phyloP scores from a whole-genome alignment of 2,113 vertebrate species.

The Orcinus orca region DNA sequence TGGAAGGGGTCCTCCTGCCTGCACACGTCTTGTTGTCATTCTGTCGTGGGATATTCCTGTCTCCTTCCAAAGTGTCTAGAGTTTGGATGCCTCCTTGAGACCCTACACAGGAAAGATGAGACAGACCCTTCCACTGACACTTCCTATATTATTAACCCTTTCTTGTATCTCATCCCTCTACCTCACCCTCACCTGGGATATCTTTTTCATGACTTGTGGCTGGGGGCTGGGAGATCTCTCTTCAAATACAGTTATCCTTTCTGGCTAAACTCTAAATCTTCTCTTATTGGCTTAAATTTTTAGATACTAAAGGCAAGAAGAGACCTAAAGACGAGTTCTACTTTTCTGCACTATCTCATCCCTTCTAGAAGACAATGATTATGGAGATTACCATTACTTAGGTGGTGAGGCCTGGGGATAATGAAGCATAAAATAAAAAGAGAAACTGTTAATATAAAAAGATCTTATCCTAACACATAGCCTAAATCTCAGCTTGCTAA shows the following conservation, averaged over 20 bases:
- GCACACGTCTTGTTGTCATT: not conserved
- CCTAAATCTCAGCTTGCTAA: not conserved
- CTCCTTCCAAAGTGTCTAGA: not conserved
- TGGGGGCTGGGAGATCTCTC: not conserved
- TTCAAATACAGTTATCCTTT: not conserved
- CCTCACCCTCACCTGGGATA: not conserved
- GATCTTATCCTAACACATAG: not conserved
- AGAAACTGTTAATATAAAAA: not conserved
- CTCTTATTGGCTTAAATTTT: not conserved
- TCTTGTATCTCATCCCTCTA: not conserved
- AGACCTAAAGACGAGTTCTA: not conserved
- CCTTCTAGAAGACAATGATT: not conserved
- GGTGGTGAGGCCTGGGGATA: not conserved
- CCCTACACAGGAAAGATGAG: not conserved
- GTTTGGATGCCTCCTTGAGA: not conserved
- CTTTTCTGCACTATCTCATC: not conserved
- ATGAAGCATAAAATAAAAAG: not conserved
- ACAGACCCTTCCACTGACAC: not conserved
- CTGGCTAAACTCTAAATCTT: not conserved
- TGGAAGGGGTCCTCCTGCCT: not conserved
- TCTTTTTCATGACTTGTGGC: not conserved
- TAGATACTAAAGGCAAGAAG: not conserved
- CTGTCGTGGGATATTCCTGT: not conserved
- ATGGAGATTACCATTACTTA: not conserved
- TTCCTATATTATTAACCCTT: not conserved